Conservation (phyloP, 35 echinoderm and acorn worm genomes). For the Apostichopus californicus region DNA sequence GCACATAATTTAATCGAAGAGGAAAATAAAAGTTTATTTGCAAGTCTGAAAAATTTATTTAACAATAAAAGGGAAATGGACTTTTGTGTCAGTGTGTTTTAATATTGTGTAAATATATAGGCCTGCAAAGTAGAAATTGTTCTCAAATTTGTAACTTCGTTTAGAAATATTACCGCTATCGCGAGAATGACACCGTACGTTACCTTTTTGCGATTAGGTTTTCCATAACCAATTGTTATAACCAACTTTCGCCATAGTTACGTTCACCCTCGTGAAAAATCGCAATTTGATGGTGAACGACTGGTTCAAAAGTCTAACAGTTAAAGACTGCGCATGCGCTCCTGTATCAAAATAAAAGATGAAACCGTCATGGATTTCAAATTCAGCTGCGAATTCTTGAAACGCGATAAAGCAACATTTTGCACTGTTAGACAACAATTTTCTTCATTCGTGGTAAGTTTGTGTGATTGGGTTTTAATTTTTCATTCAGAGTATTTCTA, state of each 20-base stretch:
- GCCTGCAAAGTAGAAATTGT: too few species aligned
- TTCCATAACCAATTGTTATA: too few species aligned
- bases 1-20: too few species aligned
- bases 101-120: too few species aligned
- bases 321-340: neutral
- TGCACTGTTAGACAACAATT: neutral
- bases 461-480: neutral
- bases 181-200: too few species aligned
- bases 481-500: neutral
- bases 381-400: neutral
- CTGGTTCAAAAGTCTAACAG: neutral
- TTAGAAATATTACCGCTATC: too few species aligned
- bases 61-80: too few species aligned
- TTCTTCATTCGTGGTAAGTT: neutral
- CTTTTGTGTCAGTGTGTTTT: too few species aligned
- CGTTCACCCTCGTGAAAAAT: neutral
- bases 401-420: neutral
- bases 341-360: conserved; percentile 25
- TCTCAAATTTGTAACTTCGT: too few species aligned
- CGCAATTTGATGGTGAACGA: neutral
- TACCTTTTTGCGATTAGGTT: too few species aligned
- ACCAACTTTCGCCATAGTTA: neutral
- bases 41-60: too few species aligned
- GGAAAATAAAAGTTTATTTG: too few species aligned
- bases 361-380: conserved; percentile 53